Conservation (phyloP, 2,888 invertebrate species). For the Brachypalpus laphriformis region DNA sequence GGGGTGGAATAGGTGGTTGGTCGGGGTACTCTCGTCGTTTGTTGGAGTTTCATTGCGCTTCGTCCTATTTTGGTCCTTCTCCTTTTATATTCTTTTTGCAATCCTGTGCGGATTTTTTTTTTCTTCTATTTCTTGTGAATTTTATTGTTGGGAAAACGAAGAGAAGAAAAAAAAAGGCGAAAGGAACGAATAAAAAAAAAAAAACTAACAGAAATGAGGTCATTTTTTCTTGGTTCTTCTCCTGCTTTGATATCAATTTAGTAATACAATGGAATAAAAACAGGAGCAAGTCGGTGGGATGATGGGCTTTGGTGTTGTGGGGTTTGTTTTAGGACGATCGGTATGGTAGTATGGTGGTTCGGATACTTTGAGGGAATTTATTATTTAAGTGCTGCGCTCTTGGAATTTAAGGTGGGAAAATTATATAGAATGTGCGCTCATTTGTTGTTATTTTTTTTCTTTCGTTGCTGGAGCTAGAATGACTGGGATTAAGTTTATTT, state of each 20-base stretch:
- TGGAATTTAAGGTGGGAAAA: conserved; percentile 73
- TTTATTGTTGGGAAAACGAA: conserved; percentile 64
- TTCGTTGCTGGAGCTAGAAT: conserved; percentile 22
- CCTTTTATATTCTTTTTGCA: conserved; percentile 51
- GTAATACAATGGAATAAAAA: conserved; percentile 74
- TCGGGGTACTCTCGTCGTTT: conserved; percentile 21
- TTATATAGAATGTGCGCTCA: conserved; percentile 71
- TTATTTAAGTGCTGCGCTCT: conserved; percentile 72
- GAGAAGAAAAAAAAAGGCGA: conserved; percentile 34
- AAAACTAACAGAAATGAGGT: conserved; percentile 69
- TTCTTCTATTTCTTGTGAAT: conserved; percentile 54
- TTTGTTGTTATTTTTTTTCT: conserved; percentile 42
- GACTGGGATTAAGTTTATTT: conserved; percentile 64
- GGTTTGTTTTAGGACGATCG: conserved; percentile 52
- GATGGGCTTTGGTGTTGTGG: background rate
- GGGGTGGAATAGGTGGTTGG: background rate
- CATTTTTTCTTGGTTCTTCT: conserved; percentile 71
- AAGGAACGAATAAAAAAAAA: conserved; percentile 25
- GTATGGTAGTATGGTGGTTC: conserved; percentile 37
- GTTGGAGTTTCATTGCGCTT: conserved; percentile 68
- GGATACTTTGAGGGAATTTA: conserved; percentile 72
- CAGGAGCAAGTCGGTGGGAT: conserved; percentile 39
- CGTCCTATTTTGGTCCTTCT: conserved; percentile 67
- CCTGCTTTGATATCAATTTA: conserved; percentile 73
- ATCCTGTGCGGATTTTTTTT: conserved; percentile 65